Base-by-base conservation (phyloP, 2,888 invertebrate species). In the Cheilosia vernalis region DNA sequence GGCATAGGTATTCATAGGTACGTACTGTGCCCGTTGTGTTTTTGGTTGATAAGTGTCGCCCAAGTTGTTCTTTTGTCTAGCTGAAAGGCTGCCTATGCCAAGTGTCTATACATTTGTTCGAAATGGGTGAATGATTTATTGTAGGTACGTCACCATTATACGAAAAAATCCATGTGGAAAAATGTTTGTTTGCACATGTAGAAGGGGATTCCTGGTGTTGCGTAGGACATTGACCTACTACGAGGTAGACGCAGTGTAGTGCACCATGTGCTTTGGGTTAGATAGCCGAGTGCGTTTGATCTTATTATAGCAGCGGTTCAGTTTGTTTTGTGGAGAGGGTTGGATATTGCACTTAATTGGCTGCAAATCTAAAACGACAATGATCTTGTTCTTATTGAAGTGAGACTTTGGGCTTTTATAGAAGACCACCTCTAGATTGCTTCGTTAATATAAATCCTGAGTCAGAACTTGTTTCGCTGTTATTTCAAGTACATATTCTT, bases 1-100 rank as follows among this genome's bases (percentile, higher is more conserved):
- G 56, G 55, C 49, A 72, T 44, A 24, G 7, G 13, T 21, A 9
- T 3, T 2, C 7, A 15, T 24, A 21, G 4, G 1, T 40, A 1
- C 4, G 1, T 40, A 1, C 10, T 33, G 15, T 33, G 13, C 9
- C 9, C 47, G 21, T 17, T 40, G 56, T 61, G 51, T 60, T 60
- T 66, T 63, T 17, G 44, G 13, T 19, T 58, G 69, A 66, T 69
- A 76, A 76, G 76, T 85, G 56, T 69, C 66, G 33, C 80, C 60
- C 67, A 80, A 80, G 80, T 72, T 81, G 72, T 77, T 85, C 72
- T 40, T 77, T 81, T 85, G 76, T 81, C 56, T 77, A 47, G 72
- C 44, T n/a, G 67, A 74, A 44, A 15, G 51, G 21, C 24, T 66
- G 79, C 69, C 69, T 70, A 27, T 66, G 79, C 69, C 69, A 66